Conservation (phyloP, 2,797 vertebrate genomes). For the Gadopsis bispinosus region DNA sequence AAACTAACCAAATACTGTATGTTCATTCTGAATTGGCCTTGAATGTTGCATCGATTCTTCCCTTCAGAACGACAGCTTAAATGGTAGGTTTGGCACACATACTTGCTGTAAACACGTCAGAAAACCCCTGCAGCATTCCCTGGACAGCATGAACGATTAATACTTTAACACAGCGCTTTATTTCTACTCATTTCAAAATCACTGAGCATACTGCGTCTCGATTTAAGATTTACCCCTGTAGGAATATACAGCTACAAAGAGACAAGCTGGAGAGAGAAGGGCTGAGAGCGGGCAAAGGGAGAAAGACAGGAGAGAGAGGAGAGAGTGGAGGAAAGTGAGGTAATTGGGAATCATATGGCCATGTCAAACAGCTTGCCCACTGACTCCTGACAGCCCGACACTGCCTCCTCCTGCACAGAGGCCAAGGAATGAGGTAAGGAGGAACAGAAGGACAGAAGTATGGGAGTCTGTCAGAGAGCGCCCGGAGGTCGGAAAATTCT, state of each 20-base stretch:
- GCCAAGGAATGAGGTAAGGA: conserved; percentile 66
- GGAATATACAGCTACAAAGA: conserved; percentile 25
- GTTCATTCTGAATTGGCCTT: conserved; percentile 5
- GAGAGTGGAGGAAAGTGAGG: conserved; percentile 47
- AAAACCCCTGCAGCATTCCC: background rate
- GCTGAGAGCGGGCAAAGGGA: conserved; percentile 24
- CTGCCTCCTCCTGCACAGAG: conserved; percentile 57
- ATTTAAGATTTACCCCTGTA: conserved; percentile 18
- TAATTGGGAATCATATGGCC: conserved; percentile 63
- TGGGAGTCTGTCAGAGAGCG: conserved; percentile 77
- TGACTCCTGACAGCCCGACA: conserved; percentile 64
- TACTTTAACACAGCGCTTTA: conserved; percentile 1
- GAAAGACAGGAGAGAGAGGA: conserved; percentile 29
- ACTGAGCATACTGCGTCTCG: background rate
- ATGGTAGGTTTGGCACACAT: background rate
- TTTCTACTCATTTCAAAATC: conserved; percentile 7
- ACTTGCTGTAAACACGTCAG: background rate
- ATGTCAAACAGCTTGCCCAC: conserved; percentile 59
- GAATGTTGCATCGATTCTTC: background rate
- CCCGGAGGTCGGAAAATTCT: conserved; percentile 83
- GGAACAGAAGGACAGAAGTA: conserved; percentile 65
- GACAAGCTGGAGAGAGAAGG: conserved; percentile 24
- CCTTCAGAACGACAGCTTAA: background rate
- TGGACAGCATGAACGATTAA: background rate
- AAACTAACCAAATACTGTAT: background rate